Evolutionary conservation across 2,888 invertebrate species (phyloP).

Genomic region (Melieria omissa): DNA sequence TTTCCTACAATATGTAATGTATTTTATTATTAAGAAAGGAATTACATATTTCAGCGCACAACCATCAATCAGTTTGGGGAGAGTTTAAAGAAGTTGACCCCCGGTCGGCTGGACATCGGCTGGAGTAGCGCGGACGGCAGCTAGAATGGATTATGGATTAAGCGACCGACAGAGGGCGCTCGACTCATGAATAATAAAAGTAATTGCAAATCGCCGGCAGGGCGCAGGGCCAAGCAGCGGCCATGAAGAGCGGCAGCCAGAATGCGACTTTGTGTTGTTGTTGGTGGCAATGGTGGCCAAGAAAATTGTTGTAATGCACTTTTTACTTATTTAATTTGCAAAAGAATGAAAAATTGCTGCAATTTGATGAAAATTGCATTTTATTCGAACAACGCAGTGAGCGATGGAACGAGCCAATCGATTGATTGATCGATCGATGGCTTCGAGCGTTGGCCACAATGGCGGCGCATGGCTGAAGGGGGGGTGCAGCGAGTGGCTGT

Average conservation of each 20-base stretch:
- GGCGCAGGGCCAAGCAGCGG: conserved; percentile 26
- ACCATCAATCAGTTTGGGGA: conserved; percentile 58
- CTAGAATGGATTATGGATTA: too few relatives aligned
- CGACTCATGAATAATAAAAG: conserved; percentile 54
- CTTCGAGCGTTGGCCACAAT: conserved; percentile 8
- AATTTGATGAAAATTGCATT: conserved; percentile 59
- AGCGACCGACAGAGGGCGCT: conserved; percentile 10
- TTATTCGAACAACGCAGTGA: conserved; percentile 41
- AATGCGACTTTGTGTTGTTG: too few relatives aligned
- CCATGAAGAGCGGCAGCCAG: too few relatives aligned
- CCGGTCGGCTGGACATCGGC: conserved; percentile 36
- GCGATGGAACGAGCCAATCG: conserved; percentile 10
- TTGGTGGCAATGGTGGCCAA: neutral
- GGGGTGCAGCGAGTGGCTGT: conserved; percentile 2
- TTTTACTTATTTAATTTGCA: conserved; percentile 45
- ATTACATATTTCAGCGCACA: conserved; percentile 47
- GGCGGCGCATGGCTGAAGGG: conserved; percentile 3
- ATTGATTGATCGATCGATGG: conserved; percentile 10
- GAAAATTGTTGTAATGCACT: conserved; percentile 14
- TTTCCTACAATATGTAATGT: neutral
- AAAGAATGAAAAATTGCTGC: conserved; percentile 62
- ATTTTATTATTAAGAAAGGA: conserved; percentile 3
- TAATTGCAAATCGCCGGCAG: conserved; percentile 64
- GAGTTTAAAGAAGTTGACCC: conserved; percentile 56
- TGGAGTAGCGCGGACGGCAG: neutral